Evolutionary conservation across 1,140 invertebrate species (phyloP).

Genomic region (Sminthurides bifidus): DNA sequence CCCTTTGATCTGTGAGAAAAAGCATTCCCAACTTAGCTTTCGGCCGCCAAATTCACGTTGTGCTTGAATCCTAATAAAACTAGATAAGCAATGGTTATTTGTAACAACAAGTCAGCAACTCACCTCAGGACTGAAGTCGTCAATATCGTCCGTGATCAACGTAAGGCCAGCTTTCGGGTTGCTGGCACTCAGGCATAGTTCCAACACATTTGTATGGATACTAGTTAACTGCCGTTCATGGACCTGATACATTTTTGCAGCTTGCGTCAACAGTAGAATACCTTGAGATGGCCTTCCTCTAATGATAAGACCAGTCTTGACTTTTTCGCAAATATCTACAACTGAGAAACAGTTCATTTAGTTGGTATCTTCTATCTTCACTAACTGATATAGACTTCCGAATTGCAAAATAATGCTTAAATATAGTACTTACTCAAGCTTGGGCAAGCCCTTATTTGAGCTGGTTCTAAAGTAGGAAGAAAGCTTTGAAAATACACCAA

Average conservation of each 20-base stretch:
- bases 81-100: too few species aligned
- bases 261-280: conserved; percentile 66
- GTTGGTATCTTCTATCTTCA: background rate
- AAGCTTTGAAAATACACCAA: conserved; percentile 39
- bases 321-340: conserved; percentile 73
- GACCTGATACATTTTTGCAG: conserved; percentile 77
- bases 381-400: background rate
- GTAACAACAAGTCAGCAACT: conserved; percentile 23
- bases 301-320: conserved; percentile 65
- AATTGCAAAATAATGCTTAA: background rate
- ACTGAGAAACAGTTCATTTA: conserved; percentile 46
- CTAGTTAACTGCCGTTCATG: conserved; percentile 80
- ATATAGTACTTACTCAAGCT: conserved; percentile 61
- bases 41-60: too few species aligned
- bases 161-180: conserved; percentile 82
- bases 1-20: conserved; percentile 39
- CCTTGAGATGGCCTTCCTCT: conserved; percentile 65
- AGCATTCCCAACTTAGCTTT: conserved; percentile 14
- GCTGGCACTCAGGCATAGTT: conserved; percentile 79
- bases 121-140: conserved; percentile 75
- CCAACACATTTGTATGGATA: conserved; percentile 84
- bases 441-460: conserved; percentile 71
- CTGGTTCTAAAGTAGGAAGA: conserved; percentile 46
- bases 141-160: conserved; percentile 81
- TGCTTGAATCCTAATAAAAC: too few species aligned